Evolutionary conservation across 2,113 vertebrate genomes (phyloP), one percentile per base, ranked within the genome.

Genomic region (Platysteira castanea): DNA sequence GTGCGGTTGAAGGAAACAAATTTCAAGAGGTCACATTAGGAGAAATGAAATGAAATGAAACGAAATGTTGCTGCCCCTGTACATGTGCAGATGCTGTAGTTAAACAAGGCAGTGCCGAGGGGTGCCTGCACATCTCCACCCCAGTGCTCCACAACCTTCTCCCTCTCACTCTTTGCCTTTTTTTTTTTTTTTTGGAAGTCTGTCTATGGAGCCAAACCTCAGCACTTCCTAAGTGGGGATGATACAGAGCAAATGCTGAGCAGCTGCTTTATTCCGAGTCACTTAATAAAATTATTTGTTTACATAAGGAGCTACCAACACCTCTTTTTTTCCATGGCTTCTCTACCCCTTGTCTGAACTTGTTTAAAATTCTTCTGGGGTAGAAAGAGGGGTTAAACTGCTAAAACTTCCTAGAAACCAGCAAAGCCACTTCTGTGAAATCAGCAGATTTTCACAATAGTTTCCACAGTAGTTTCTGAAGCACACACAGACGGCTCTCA

Each of bases 231-330:
- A 86, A 96, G 61, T 93, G 85, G 33, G 89, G 81, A 81, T 97
- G 93, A 93, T 77, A 88, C 44, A 89, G 69, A 97, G 70, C 91
- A 93, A 94, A 93, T 96, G 92, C 67, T 93, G 52, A 92, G 81
- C 93, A 96, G 97, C 93, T 97, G 90, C 70, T 80, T 97, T 89
- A 84, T 97, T 86, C 68, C 24, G 30, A 93, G 69, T 76, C 83
- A 95, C 94, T 96, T 83, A 86, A 65, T 97, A 83, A 94, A 95
- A 76, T 93, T 95, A 87, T 94, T 97, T 97, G 83, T 96, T 94
- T 96, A 91, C 71, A 69, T 49, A 95, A 90, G 87, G 88, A 93
- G 31, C 82, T 80, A 86, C 74, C 84, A 93, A 49, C 84, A 84
- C 57, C 50, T 91, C 76, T 84, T 90, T 86, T 47, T 79, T 70